These are phyloP conservation scores for Talpa occidentalis DNA, from an alignment of 2,113 vertebrate species.

Conservation along the genomic window DNA sequence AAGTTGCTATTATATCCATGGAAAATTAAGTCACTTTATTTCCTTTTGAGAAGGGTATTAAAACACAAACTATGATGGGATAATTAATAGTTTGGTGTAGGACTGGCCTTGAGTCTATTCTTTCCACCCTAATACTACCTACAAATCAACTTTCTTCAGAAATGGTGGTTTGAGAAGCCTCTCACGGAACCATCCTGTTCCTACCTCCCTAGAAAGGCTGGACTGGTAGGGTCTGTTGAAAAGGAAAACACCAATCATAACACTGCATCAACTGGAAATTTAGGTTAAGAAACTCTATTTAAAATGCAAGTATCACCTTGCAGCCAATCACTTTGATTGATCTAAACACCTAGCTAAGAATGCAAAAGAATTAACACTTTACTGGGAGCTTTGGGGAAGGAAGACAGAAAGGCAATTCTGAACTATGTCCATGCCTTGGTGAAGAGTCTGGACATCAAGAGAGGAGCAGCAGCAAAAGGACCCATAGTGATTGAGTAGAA, in stretches of 20 bases:
- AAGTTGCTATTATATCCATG: not conserved
- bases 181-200: not conserved
- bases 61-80: not conserved
- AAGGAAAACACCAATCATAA: conserved; percentile 8
- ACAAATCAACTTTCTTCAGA: conserved; percentile 34
- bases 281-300: conserved; percentile 17
- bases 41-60: not conserved
- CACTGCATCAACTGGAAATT: not conserved
- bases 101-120: not conserved
- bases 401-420: conserved; percentile 40
- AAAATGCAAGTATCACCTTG: conserved; percentile 23
- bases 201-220: not conserved
- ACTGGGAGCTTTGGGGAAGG: not conserved
- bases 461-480: not conserved
- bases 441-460: not conserved
- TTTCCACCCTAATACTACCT: not conserved
- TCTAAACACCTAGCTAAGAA: conserved; percentile 39
- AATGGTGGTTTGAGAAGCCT: not conserved
- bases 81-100: conserved; percentile 5
- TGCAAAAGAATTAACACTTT: not conserved
- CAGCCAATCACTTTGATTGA: not conserved
- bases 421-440: not conserved
- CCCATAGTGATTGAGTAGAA: not conserved
- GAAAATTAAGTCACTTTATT: conserved; percentile 20
- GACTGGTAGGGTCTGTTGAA: not conserved